These are phyloP conservation scores for Electrophaes corylata DNA, from an alignment of 2,888 invertebrate genomes.

Conservation along the genomic window DNA sequence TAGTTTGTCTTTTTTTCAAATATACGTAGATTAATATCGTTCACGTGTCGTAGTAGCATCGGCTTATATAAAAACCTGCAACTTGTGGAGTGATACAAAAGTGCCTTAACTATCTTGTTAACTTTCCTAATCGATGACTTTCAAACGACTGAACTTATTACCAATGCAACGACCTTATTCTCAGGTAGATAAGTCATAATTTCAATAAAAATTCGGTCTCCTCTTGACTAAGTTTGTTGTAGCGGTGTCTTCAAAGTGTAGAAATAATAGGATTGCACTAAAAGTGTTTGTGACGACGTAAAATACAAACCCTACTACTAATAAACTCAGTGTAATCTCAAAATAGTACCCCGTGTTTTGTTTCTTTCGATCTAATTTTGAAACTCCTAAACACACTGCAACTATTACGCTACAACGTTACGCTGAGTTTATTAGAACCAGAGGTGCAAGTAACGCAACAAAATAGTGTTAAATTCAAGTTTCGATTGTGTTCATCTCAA, in stretches of 20 bases:
- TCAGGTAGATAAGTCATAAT: conserved; percentile 29
- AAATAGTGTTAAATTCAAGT: no score
- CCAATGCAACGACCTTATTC: conserved; percentile 22
- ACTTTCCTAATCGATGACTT: conserved; percentile 48
- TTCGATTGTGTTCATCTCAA: no score
- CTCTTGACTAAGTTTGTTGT: conserved; percentile 12
- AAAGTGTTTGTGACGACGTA: conserved; percentile 24
- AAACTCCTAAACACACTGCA: no score
- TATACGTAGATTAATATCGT: background rate
- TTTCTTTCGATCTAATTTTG: no score
- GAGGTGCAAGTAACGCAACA: no score
- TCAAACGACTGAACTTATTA: conserved; percentile 39
- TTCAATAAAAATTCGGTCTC: conserved; percentile 23
- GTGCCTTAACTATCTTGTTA: conserved; percentile 52
- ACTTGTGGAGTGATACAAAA: conserved; percentile 46
- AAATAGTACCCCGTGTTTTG: no score
- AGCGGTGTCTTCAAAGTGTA: conserved; percentile 37
- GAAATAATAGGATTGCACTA: conserved; percentile 34
- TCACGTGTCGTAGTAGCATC: conserved; percentile 17
- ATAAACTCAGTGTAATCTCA: no score
- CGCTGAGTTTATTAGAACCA: no score
- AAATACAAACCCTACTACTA: no score
- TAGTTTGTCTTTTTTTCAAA: background rate
- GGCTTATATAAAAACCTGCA: conserved; percentile 16
- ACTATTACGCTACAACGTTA: no score